Conservation (phyloP, 2,113 vertebrate species). For the Saccopteryx leptura region DNA sequence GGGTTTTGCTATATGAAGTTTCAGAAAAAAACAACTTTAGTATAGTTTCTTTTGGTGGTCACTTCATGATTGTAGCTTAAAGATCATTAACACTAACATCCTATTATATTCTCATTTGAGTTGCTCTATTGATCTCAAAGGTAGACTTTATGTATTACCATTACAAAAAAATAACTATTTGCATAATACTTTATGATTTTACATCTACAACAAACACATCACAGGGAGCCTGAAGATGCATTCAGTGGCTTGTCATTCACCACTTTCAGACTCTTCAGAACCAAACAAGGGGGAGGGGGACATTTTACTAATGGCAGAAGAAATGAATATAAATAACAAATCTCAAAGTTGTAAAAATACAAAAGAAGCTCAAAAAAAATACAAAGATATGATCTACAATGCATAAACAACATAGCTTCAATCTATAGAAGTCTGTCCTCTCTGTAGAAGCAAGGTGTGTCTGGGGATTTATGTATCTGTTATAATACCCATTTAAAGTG, state of each 20-base stretch:
- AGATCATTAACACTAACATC: constrained; percentile 71
- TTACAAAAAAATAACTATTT: constrained; percentile 85
- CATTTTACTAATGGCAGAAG: constrained; percentile 78
- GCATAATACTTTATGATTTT: constrained; percentile 86
- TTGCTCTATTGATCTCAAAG: constrained; percentile 78
- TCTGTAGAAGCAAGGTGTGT: constrained; percentile 37
- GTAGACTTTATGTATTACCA: constrained; percentile 81
- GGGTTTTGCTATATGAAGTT: constrained; percentile 54
- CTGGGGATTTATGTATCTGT: constrained; percentile 42
- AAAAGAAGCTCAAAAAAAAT: constrained; percentile 55
- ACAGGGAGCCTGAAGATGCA: constrained; percentile 80
- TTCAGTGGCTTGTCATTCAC: constrained; percentile 85
- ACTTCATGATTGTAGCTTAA: constrained; percentile 70
- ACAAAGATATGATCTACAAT: constrained; percentile 19
- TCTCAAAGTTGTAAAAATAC: constrained; percentile 64
- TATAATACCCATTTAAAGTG: constrained; percentile 47
- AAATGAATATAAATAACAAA: constrained; percentile 80
- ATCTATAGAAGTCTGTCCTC: constrained; percentile 54
- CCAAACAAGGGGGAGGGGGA: constrained; percentile 75
- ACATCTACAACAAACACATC: constrained; percentile 85
- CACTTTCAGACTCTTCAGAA: constrained; percentile 82
- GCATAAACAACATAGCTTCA: constrained; percentile 64
- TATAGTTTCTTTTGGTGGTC: constrained; percentile 61
- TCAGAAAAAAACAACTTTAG: constrained; percentile 66
- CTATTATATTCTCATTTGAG: constrained; percentile 66